Conservation (phyloP, 2,113 vertebrate species). For the Empidonax traillii region DNA sequence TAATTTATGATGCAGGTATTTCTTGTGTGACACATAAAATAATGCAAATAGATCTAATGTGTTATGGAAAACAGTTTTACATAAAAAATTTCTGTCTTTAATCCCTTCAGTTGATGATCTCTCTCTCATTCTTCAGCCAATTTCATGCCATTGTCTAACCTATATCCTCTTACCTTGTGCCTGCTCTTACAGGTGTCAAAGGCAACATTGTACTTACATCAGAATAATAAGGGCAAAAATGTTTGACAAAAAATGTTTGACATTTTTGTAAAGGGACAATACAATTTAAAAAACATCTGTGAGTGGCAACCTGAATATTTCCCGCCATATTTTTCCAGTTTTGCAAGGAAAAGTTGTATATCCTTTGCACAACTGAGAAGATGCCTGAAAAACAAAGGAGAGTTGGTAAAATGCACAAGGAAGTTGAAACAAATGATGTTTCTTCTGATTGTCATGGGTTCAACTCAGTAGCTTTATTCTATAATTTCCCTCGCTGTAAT, state of each 20-base stretch:
- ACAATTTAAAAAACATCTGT: background rate
- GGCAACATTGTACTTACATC: background rate
- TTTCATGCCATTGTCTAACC: background rate
- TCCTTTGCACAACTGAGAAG: background rate
- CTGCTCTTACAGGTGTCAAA: background rate
- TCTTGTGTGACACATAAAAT: background rate
- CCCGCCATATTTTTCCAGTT: background rate
- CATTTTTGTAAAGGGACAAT: background rate
- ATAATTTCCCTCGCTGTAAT: background rate
- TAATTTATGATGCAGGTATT: background rate
- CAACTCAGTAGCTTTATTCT: background rate
- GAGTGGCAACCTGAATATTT: background rate
- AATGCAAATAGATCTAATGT: background rate
- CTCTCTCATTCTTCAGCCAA: background rate
- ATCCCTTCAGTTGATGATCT: background rate
- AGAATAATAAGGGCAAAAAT: background rate
- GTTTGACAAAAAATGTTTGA: background rate
- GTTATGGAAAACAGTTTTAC: background rate
- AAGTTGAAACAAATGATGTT: background rate
- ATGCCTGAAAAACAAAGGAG: background rate
- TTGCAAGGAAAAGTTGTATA: background rate
- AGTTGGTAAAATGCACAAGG: background rate
- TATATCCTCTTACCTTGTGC: background rate
- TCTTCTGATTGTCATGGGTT: fast-evolving
- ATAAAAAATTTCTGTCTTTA: background rate